Evolutionary conservation across 2,888 invertebrate species (phyloP).

Genomic region (Brachynemurus nebulosus): DNA sequence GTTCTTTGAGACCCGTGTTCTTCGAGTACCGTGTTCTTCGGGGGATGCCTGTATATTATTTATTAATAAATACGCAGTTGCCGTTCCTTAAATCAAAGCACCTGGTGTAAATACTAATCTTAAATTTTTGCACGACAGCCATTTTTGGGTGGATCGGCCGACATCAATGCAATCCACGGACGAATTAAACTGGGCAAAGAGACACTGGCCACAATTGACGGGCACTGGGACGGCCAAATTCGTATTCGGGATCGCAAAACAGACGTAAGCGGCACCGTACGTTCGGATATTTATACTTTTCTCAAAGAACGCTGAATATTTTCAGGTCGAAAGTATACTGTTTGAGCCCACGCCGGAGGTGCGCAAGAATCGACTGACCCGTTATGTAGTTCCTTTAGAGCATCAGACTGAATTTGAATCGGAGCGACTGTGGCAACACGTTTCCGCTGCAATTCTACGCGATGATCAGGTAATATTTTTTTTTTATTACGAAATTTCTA

Average conservation of each 20-base stretch:
- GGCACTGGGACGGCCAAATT: constrained; percentile 86
- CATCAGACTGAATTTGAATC: constrained; percentile 72
- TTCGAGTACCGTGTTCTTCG: no score
- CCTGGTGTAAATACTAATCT: no score
- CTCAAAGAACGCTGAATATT: no score
- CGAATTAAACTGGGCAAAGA: constrained; percentile 79
- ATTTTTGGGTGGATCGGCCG: constrained; percentile 74
- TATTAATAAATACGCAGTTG: no score
- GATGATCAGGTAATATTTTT: no score
- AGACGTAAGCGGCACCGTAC: constrained; percentile 38
- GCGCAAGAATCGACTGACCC: constrained; percentile 54
- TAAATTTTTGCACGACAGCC: constrained; percentile 42
- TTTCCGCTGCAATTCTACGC: constrained; percentile 67
- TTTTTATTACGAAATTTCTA: no score
- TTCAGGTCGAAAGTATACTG: constrained; percentile 48
- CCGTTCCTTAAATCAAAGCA: no score
- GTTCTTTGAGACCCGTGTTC: no score
- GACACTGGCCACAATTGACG: constrained; percentile 69
- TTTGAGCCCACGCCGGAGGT: constrained; percentile 60
- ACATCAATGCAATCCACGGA: constrained; percentile 72
- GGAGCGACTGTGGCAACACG: constrained; percentile 73
- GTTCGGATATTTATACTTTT: no score
- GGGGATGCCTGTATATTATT: no score
- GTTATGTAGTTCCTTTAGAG: constrained; percentile 66
- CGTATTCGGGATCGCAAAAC: constrained; percentile 67